Base-by-base conservation (phyloP, 2,888 invertebrate species). In the Plebejus melissa region DNA sequence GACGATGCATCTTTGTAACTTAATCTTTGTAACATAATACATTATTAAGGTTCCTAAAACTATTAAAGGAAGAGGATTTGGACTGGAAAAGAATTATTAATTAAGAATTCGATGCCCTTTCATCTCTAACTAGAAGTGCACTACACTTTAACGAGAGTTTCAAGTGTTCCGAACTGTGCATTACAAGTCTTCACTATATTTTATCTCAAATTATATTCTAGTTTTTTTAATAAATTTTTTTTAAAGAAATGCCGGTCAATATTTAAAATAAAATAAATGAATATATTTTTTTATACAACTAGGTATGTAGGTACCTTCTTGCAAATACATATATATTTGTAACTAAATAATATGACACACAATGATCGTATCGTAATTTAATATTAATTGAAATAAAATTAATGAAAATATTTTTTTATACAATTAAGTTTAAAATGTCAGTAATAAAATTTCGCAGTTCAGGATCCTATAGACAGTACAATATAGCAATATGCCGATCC, bases 101-200 rank as follows among this genome's bases (percentile, higher is more conserved):
- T 60, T 60, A 58, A 74, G n/a, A 74, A 41, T 74, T 71, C 71
- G 74, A 13, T 32, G 76, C 58, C 76, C 74, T 76, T 75, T 74
- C 77, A 57, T 72, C 75, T 76, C 50, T 69, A 77, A 41, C 74
- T 74, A 77, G 77, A 80, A 88, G 88, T 82, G 89, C 87, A 84
- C 89, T 90, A 86, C 85, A 88, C 83, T 88, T 88, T 90, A 91
- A 91, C 88, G 89, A 91, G 84, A 84, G 82, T 85, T 86, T 82
- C 83, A 82, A 89, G 88, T 84, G 83, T 81, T 81, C 83, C 79
- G 80, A 79, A 83, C 82, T 86, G 76, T 77, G 72, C 76, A 77
- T 79, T 76, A 76, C 77, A 71, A 60, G 57, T 50, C 22, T 69
- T 11, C 69, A 22, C 38, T 22, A n/a, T 16, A 54, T 32, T 54